These are phyloP conservation scores for Dicerorhinus sumatrensis DNA, from an alignment of 2,113 vertebrate genomes.

Conservation along the genomic window DNA sequence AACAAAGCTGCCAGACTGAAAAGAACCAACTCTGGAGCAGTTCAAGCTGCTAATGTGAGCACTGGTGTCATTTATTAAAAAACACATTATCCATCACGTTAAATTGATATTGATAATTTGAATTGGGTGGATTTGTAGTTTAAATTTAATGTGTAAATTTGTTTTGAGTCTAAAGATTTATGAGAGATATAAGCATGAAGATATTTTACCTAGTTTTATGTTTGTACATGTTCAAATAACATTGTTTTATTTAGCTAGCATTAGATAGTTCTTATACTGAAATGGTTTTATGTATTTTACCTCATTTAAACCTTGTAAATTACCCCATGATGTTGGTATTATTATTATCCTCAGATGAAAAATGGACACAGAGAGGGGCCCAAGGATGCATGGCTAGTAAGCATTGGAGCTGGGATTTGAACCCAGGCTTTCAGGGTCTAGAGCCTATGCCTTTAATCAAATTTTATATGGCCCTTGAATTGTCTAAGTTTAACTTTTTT, in stretches of 20 bases:
- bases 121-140: not conserved
- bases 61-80: not conserved
- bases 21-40: not conserved
- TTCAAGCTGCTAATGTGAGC: not conserved
- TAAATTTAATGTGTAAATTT: not conserved
- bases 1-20: not conserved
- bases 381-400: not conserved
- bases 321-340: not conserved
- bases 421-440: not conserved
- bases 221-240: not conserved
- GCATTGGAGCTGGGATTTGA: not conserved
- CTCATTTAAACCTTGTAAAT: not conserved
- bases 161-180: constrained; percentile 16
- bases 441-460: not conserved
- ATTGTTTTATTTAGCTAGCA: not conserved
- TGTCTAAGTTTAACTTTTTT: not conserved
- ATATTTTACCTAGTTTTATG: not conserved
- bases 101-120: not conserved
- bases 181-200: not conserved
- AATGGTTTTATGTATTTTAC: not conserved
- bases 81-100: not conserved
- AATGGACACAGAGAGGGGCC: not conserved
- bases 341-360: not conserved
- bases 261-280: not conserved
- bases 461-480: not conserved